Evolutionary conservation across 2,888 invertebrate genomes (phyloP), one percentile per base, ranked within the genome.

Genomic region (Ligdia adustata): DNA sequence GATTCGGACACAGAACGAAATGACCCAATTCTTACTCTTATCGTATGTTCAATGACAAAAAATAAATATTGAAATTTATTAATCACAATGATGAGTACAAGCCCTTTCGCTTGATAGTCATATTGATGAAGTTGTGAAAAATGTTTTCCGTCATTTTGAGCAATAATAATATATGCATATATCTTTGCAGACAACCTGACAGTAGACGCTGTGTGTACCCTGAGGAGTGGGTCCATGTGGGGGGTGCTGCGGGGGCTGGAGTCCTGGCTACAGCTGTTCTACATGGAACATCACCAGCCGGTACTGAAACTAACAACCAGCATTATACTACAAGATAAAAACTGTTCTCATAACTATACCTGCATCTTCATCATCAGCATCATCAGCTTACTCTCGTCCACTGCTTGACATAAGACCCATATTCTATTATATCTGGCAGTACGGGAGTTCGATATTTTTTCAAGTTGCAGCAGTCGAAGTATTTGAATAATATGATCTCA

Each of bases 161-260:
- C 3, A 16, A 4, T 22, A 22, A 4, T 6, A 22, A 6, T 16
- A 16, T 22, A 6, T 22, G 0, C 6, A 22, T 22, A 22, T 4
- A 4, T 16, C 0, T 38, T 72, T 73, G 28, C 66, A 87, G 88
- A 88, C 56, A 70, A 66, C 27, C 68, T 88, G 4, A 72, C 62
- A 0, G 59, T 84, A 0, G 56, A 68, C 0, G 9, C 50, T 1
- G 56, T 43, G 0, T 61, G 75, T 0, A 60, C 15, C 11, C 52
- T 87, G 3, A 59, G 31, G 2, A 79, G 82, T 49, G 29, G 55
- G 9, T 92, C 93, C 1, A 86, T 96, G 57, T 98, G 98, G 98
- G 98, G 98, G 20, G 91, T 95, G 35, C 74, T 98, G 26, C 91
- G 97, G 64, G 98, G 96, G 0, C 83, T 98, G 57, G 98, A 98